A percentile compares a stretch with the other conserved stretches of the same genome.
Conservation (phyloP, 2,113 vertebrate genomes). For the Uria aalge region DNA sequence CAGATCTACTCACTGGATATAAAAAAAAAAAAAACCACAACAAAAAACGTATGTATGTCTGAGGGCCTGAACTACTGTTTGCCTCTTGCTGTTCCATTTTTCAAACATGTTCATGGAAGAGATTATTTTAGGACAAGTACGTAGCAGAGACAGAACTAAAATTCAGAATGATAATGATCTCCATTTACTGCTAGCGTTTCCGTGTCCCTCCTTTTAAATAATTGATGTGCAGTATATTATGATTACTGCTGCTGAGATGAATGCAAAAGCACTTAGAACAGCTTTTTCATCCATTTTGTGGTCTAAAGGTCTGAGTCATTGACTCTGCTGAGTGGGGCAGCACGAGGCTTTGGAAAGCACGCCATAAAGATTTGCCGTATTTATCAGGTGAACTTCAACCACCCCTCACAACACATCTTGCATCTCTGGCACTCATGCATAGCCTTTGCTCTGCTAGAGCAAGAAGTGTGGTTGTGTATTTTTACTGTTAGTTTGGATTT, state of each 20-base stretch:
- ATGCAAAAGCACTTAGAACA: not conserved
- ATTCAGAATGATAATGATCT: not conserved
- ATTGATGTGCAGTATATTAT: not conserved
- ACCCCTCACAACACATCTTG: not conserved
- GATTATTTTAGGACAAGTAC: not conserved
- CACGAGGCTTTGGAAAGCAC: not conserved
- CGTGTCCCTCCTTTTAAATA: not conserved
- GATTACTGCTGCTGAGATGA: not conserved
- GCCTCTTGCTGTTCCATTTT: not conserved
- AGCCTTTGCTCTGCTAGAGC: not conserved
- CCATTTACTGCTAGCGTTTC: not conserved
- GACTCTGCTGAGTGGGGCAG: not conserved
- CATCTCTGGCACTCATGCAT: not conserved
- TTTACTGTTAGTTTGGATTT: not conserved
- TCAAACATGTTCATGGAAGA: not conserved
- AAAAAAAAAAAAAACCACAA: not conserved
- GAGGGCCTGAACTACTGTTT: not conserved
- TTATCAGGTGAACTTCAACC: not conserved
- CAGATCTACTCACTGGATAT: not conserved
- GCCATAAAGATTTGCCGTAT: not conserved
- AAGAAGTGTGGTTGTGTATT: not conserved
- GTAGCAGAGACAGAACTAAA: not conserved
- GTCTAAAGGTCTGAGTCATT: not conserved
- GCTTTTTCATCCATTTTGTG: not conserved
- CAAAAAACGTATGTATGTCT: not conserved